Conservation (phyloP, 2,888 invertebrate genomes). For the Oligia strigilis region DNA sequence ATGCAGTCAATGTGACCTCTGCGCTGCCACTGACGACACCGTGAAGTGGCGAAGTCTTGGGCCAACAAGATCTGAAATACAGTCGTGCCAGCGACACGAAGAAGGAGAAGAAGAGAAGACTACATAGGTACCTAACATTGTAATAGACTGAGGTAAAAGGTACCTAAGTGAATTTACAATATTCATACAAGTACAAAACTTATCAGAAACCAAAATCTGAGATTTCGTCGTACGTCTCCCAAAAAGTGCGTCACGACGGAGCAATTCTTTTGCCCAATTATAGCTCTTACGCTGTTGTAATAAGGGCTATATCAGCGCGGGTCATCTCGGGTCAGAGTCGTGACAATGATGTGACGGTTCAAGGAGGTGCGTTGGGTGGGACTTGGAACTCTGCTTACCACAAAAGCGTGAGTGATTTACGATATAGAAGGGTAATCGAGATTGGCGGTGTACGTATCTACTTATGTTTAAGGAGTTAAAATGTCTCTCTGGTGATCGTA, state of each 20-base stretch:
- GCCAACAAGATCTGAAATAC: too few species aligned
- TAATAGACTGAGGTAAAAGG: neutral
- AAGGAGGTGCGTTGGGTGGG: conserved; percentile 61
- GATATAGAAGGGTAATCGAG: conserved; percentile 25
- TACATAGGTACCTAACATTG: neutral
- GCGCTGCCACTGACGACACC: too few species aligned
- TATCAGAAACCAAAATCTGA: conserved; percentile 58
- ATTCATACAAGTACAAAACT: conserved; percentile 36
- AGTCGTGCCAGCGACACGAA: too few species aligned
- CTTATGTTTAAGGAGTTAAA: neutral
- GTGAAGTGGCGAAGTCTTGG: too few species aligned
- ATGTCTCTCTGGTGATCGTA: neutral
- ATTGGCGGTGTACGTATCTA: neutral
- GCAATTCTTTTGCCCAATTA: conserved; percentile 64
- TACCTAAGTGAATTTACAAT: conserved; percentile 13
- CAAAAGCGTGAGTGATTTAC: conserved; percentile 57
- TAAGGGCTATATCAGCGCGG: conserved; percentile 63
- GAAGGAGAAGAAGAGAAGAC: too few species aligned
- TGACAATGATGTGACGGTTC: conserved; percentile 77
- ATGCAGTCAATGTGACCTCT: too few species aligned
- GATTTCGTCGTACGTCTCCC: conserved; percentile 66
- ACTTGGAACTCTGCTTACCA: conserved; percentile 43
- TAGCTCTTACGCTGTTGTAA: conserved; percentile 66
- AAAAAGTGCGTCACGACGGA: conserved; percentile 68
- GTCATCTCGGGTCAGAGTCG: conserved; percentile 76